Percentiles rank a stretch among this genome's conserved stretches.
phyloP scores from a whole-genome alignment of 1,140 invertebrate species.

The Capitella teleta region DNA sequence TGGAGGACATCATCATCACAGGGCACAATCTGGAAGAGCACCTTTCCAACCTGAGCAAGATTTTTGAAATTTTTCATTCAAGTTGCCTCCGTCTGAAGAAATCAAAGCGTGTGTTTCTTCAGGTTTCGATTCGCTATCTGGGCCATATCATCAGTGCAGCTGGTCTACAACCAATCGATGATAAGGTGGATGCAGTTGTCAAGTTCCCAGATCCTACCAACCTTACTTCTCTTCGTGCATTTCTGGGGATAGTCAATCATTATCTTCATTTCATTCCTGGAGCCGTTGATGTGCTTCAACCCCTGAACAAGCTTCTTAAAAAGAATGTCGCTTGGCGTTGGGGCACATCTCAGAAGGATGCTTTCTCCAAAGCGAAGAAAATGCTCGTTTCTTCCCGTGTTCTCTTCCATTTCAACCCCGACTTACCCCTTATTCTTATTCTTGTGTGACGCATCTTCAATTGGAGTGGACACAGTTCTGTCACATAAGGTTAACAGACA shows the following conservation, averaged over 20 bases:
- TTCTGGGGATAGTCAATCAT: background rate
- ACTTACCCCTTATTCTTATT: background rate
- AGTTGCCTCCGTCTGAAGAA: background rate
- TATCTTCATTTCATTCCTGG: conserved; percentile 4
- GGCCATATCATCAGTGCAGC: background rate
- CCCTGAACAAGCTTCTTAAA: background rate
- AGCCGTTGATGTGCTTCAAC: background rate
- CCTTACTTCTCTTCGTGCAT: background rate
- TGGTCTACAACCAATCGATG: background rate
- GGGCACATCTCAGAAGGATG: conserved; percentile 1
- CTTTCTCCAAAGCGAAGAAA: background rate
- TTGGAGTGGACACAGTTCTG: conserved; percentile 1
- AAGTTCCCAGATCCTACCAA: background rate
- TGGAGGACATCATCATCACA: background rate
- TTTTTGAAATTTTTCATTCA: background rate
- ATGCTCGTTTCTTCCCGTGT: conserved; percentile 3
- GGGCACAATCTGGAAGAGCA: background rate
- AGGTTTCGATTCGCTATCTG: background rate
- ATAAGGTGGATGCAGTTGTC: background rate
- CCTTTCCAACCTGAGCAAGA: background rate
- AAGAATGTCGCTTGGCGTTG: conserved; percentile 1
- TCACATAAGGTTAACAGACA: too few species aligned
- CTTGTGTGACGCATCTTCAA: background rate
- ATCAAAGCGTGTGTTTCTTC: background rate
- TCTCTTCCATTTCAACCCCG: background rate